Evolutionary conservation across 2,113 vertebrate genomes (phyloP), one percentile per base, ranked within the genome.

Genomic region (Cyanistes caeruleus): DNA sequence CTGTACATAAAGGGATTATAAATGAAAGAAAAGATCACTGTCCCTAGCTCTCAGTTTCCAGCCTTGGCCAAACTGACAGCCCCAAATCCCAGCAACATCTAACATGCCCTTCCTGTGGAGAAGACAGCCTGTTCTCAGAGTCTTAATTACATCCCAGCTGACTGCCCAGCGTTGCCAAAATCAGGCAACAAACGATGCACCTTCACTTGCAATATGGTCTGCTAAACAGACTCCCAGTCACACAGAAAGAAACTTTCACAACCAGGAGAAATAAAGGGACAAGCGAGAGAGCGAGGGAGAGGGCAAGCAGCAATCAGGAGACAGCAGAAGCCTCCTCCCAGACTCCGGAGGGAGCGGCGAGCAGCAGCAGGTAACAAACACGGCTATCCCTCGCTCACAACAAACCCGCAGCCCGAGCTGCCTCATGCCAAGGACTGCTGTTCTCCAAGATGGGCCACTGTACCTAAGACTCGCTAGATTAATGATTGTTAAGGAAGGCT

Each of bases 121-220:
- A 99, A 98, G 99, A 98, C 99, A 99, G 99, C 98, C 99, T 99
- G 99, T 99, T 98, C 98, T 98, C 98, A 97, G 98, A 98, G 98
- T 98, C 98, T 98, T 99, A 99, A 99, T 99, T 98, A 99, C 98
- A 99, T 98, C 98, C 99, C 99, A 99, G 98, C 98, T 99, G 99
- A 99, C 98, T 97, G 98, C 98, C 97, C 97, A 43, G 97, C 75
- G 16, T 97, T 98, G 98, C 98, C 98, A 98, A 98, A 98, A 98
- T 96, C 98, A 98, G 98, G 98, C 99, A 99, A 98, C 98, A 98
- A 98, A 98, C 94, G 96, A 98, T 94, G 97, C 97, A 98, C 98
- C 98, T 98, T 98, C 97, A 96, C 98, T 97, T 97, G 96, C 98
- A 99, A 99, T 99, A 99, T 98, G 99, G 98, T 99, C 97, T 98